These are phyloP conservation scores for Limosa lapponica DNA, from an alignment of 2,797 vertebrate species.

Conservation along the genomic window DNA sequence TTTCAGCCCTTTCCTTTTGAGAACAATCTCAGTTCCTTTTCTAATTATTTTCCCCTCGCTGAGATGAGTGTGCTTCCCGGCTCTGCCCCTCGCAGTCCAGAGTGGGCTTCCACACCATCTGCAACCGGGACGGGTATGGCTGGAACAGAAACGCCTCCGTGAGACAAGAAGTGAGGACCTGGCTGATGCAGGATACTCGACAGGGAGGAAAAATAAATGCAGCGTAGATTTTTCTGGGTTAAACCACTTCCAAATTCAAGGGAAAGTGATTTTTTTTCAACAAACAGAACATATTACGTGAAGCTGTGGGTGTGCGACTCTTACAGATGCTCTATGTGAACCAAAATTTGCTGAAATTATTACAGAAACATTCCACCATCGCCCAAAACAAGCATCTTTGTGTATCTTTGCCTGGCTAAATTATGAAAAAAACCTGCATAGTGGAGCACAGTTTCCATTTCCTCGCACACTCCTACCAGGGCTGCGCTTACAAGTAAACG, in stretches of 20 bases:
- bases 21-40: not conserved
- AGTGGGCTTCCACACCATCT: not conserved
- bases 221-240: not conserved
- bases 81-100: not conserved
- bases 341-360: constrained; percentile 41
- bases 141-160: rapidly evolving
- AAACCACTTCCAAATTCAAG: not conserved
- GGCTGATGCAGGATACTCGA: not conserved
- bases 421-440: constrained; percentile 1
- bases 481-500: not conserved
- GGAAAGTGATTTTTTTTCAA: not conserved
- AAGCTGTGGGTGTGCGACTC: constrained; percentile 34
- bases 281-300: not conserved
- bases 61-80: not conserved
- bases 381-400: constrained; percentile 54
- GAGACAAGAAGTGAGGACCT: not conserved
- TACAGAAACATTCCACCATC: constrained; percentile 43
- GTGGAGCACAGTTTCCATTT: constrained; percentile 19
- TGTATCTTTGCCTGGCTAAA: constrained; percentile 22
- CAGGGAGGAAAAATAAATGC: not conserved
- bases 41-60: not conserved
- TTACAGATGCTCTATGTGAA: constrained; percentile 52
- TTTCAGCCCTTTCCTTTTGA: not conserved
- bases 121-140: not conserved
- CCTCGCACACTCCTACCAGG: constrained; percentile 21